phyloP scores from a whole-genome alignment of 1,140 invertebrate genomes.

The Triops cancriformis region DNA sequence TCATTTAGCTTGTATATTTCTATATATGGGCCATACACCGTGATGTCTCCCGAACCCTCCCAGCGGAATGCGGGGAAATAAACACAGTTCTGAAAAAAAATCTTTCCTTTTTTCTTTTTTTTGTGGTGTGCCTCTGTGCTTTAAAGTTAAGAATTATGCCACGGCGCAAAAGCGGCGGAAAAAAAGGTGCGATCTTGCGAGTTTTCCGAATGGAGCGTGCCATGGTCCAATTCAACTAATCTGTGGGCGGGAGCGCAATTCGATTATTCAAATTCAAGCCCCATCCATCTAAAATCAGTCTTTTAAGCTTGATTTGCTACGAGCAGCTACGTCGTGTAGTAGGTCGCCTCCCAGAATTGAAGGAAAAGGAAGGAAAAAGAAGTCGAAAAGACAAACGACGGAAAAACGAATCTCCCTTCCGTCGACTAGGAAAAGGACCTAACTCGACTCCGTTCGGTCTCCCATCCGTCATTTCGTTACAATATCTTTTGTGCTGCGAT shows the following conservation, averaged over 20 bases:
- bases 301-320: neutral
- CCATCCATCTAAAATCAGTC: neutral
- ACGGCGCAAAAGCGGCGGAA: neutral
- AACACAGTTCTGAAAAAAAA: neutral
- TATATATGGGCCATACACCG: slow-evolving; percentile 5
- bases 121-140: neutral
- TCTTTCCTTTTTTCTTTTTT: neutral
- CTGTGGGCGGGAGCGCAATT: neutral
- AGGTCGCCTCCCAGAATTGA: neutral
- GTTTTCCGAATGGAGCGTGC: too few species aligned
- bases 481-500: slow-evolving; percentile 6
- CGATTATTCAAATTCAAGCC: neutral
- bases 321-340: neutral
- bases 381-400: neutral
- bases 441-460: neutral
- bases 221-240: neutral
- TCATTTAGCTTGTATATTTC: slow-evolving; percentile 5
- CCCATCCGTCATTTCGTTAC: neutral
- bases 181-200: neutral
- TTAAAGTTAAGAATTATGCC: neutral
- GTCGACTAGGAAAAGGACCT: neutral
- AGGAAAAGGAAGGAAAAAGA: neutral
- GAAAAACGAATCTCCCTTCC: neutral
- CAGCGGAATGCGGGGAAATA: neutral
- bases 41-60: neutral